Evolutionary conservation across 2,113 vertebrate genomes (phyloP).

Genomic region (Calidris pugnax): DNA sequence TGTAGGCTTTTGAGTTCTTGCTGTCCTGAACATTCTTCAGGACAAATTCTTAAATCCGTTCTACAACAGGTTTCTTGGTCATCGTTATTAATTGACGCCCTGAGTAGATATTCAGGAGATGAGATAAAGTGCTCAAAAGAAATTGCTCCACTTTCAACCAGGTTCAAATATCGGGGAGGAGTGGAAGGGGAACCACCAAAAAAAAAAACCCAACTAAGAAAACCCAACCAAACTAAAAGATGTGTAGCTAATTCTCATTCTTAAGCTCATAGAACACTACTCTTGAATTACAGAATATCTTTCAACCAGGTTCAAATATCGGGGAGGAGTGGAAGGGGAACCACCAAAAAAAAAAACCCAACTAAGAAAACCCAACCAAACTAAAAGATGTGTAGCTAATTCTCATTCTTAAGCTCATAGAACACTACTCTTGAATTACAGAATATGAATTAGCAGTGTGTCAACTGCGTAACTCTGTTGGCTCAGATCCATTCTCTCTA

Average conservation of each 20-base stretch:
- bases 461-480: neutral
- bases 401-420: neutral
- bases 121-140: neutral
- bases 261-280: neutral
- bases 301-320: neutral
- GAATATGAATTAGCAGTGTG: neutral
- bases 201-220: neutral
- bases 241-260: neutral
- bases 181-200: too few relatives aligned
- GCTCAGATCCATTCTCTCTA: neutral
- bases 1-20: neutral
- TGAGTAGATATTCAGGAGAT: neutral
- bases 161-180: neutral
- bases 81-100: neutral
- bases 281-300: neutral
- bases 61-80: neutral
- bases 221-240: neutral
- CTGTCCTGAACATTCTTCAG: neutral
- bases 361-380: neutral
- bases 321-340: fast-evolving
- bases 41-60: neutral
- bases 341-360: too few relatives aligned
- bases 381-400: neutral
- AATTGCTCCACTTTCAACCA: neutral
- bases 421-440: neutral